Base-by-base conservation (phyloP, 2,113 vertebrate species). In the Tretioscincus oriximinensis region DNA sequence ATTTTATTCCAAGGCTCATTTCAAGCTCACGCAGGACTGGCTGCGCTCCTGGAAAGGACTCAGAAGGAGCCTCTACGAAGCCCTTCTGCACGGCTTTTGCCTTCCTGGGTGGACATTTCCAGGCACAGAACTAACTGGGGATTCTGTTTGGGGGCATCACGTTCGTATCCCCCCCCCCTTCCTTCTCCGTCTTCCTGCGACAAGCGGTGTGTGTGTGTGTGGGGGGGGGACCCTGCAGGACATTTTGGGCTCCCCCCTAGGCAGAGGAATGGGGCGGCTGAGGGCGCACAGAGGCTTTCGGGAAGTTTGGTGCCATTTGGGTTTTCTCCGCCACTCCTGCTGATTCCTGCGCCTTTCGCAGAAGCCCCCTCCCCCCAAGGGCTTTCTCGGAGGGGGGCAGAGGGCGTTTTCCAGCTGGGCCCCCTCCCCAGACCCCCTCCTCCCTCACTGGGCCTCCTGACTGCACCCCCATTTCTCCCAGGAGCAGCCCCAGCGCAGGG, bases 41-140 rank as follows among this genome's bases (percentile, higher is more conserved):
- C 80, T 41, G 76, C 76, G 69, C 82, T 78, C 82, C 81, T 88
- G 87, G 84, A 89, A 78, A 1, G 60, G 73, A 49, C 74, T 86
- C 88, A 84, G 83, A 31, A 78, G 58, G 14, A 80, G 18, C 35
- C 16, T 26, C 73, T 71, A 76, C 83, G 72, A 0, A 72, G 72
- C 84, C 49, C 86, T 78, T 82, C 83, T 79, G 20, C 65, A 54
- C 58, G 22, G 1, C 7, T 65, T 58, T 71, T 81, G 69, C 69
- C 41, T 64, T 61, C 31, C 75, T 54, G 49, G 67, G 72, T 16
- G 81, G 88, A 74, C 88, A 85, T 81, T 81, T 18, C 80, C 76
- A 84, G 87, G 82, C 9, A 41, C 58, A 58, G 14, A 60, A 72
- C 85, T 80, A 70, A 77, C 41, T 2, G 51, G 82, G 84, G 77